Evolutionary conservation across 2,888 invertebrate species (phyloP), one percentile per base, ranked within the genome.

Genomic region (Cephus spinipes): DNA sequence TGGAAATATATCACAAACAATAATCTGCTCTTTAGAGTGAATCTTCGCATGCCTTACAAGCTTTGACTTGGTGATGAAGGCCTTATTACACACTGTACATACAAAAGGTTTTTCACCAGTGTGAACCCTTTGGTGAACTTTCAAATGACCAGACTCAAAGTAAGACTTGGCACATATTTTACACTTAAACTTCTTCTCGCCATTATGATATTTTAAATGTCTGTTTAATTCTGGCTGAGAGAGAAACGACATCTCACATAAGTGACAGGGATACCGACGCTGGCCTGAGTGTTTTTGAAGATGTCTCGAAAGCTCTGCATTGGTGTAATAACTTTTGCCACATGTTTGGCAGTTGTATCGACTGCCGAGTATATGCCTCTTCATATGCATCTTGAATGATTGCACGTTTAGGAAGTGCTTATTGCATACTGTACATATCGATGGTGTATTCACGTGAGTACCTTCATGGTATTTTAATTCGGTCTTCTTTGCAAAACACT

Each of bases 81-180:
- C 86, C 81, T 91, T 91, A 4, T 82, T 81, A 77, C 91, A 91
- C 15, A 88, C 77, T 4, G 82, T 80, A 79, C 92, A 92, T 12
- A 83, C 78, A 77, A 86, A 90, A 1, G 91, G 91, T 77, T 86
- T 86, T 77, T 89, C 89, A 0, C 91, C 91, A 0, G 90, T 89
- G 69, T 92, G 92, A 34, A 87, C 84, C 55, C 89, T 84, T 81
- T 89, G 84, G 79, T 92, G 91, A 55, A 89, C 85, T 77, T 89
- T 88, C 71, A 91, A 81, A 81, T 90, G 90, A 33, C 89, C 89
- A 1, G 89, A 89, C 79, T 91, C 91, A 77, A 87, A 90, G 75
- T 90, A 91, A 12, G 83, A 80, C 81, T 90, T 90, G 15, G 79
- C 79, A 73, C 91, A 91, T 30, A 87, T 76, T n/a, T 85, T 78